phyloP scores from a whole-genome alignment of 2,797 vertebrate genomes.

The Pangasius krempfi region DNA sequence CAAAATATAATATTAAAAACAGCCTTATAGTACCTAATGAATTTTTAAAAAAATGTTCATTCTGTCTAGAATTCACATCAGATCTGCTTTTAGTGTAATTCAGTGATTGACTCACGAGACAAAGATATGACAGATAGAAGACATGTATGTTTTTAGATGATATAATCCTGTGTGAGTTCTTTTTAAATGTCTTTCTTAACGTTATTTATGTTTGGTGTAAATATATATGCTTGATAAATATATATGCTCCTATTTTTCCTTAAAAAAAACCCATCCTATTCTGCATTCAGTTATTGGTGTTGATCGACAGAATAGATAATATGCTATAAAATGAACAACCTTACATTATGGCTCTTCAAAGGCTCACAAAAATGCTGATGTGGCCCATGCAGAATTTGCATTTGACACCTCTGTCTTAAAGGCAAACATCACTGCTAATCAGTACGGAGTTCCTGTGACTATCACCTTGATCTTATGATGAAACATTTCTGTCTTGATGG shows the following conservation, averaged over 20 bases:
- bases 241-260: no score
- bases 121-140: no score
- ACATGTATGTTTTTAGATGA: no score
- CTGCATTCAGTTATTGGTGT: not conserved
- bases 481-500: not conserved
- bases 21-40: not conserved
- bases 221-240: no score
- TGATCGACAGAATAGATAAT: not conserved
- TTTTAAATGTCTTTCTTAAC: no score
- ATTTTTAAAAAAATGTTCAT: not conserved
- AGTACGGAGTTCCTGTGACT: not conserved
- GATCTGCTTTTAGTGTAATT: no score
- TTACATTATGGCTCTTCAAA: not conserved
- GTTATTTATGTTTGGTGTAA: no score
- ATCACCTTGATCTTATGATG: not conserved
- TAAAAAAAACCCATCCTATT: no score
- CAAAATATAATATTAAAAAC: not conserved
- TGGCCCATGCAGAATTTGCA: not conserved
- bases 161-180: no score
- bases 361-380: no score
- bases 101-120: no score
- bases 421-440: not conserved
- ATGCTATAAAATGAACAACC: not conserved
- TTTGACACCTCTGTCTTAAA: not conserved
- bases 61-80: not conserved